These are phyloP conservation scores for Drosophila rufa DNA, from an alignment of 1,140 invertebrate species.

Conservation along the genomic window DNA sequence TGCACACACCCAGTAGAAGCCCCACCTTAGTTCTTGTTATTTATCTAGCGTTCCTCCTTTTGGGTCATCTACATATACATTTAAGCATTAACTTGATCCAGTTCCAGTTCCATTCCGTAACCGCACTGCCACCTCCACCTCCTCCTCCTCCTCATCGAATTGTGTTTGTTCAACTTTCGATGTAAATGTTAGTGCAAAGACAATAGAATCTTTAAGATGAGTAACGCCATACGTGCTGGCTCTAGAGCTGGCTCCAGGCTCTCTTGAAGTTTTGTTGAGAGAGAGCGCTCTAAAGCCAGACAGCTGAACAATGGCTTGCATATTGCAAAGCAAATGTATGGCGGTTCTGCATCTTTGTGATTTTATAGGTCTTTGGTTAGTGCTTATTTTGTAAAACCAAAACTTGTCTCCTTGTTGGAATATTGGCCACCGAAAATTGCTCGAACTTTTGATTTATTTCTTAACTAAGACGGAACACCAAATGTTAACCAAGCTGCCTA, in stretches of 20 bases:
- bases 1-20: constrained; percentile 20
- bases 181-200: constrained; percentile 14
- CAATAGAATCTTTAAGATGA: no score
- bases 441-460: constrained; percentile 17
- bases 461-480: constrained; percentile 12
- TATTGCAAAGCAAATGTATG: no score
- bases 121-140: constrained; percentile 35
- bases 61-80: constrained; percentile 23
- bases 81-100: constrained; percentile 33
- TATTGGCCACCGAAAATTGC: constrained; percentile 56
- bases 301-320: no score
- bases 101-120: constrained; percentile 31
- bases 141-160: constrained; percentile 55
- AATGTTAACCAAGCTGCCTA: neutral
- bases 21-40: constrained; percentile 11
- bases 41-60: constrained; percentile 23
- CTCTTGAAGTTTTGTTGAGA: no score
- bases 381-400: constrained; percentile 27
- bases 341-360: no score
- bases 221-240: no score
- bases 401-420: constrained; percentile 38
- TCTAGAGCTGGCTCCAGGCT: no score
- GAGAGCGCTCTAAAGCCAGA: no score
- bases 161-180: constrained; percentile 73
- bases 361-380: neutral